A percentile compares a stretch with the other conserved stretches of the same genome.
Conservation (phyloP, 2,888 invertebrate genomes). For the Baronia brevicornis region DNA sequence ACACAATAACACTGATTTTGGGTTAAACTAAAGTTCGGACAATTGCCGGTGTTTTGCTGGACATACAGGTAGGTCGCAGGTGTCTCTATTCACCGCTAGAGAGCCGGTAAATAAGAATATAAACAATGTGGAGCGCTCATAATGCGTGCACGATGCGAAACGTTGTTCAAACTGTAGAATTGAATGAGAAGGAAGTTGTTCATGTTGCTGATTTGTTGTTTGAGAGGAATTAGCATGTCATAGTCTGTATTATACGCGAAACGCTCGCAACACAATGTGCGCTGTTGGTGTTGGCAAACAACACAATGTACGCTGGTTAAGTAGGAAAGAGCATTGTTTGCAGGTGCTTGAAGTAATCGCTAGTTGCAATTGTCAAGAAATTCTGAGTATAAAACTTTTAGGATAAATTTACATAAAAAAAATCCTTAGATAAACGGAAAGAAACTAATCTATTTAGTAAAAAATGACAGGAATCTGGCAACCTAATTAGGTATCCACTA, state of each 20-base stretch:
- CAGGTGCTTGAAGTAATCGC: background rate
- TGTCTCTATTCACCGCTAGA: conserved; percentile 42
- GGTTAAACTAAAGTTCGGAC: background rate
- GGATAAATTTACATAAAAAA: no score
- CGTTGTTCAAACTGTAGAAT: conserved; percentile 36
- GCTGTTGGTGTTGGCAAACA: conserved; percentile 40
- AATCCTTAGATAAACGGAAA: no score
- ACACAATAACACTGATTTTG: conserved; percentile 1
- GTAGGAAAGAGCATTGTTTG: conserved; percentile 19
- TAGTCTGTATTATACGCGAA: conserved; percentile 24
- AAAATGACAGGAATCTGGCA: no score
- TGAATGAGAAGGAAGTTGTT: conserved; percentile 67
- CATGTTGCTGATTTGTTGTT: conserved; percentile 35
- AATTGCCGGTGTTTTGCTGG: conserved; percentile 10
- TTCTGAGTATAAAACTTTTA: no score
- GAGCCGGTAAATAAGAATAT: conserved; percentile 44
- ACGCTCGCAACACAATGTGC: conserved; percentile 23
- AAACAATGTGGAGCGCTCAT: conserved; percentile 46
- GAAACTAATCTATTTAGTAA: no score
- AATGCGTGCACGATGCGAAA: conserved; percentile 31
- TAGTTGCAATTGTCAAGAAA: conserved; percentile 6
- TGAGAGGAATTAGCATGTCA: conserved; percentile 48
- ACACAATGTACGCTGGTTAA: conserved; percentile 19
- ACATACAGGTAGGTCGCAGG: conserved; percentile 68
- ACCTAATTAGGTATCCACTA: no score